Percentiles rank a stretch among this genome's conserved stretches.
Conservation (phyloP, 2,797 vertebrate species). For the Salarias fasciatus region DNA sequence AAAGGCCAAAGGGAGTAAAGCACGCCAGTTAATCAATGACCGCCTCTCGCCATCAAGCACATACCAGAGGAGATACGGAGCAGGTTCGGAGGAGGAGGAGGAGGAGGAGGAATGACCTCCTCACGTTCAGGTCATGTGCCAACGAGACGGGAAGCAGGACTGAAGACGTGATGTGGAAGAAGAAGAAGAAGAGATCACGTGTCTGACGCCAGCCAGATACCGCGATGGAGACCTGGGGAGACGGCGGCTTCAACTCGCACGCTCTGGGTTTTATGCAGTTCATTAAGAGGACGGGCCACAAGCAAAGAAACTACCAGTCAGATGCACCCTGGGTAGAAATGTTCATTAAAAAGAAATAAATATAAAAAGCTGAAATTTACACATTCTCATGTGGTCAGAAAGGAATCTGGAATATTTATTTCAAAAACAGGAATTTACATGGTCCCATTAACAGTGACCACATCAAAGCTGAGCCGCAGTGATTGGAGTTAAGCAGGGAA, state of each 20-base stretch:
- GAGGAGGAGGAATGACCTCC: slow-evolving; percentile 1
- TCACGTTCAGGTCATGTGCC: slow-evolving; percentile 33
- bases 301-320: too few relatives aligned
- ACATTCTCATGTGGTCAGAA: not conserved
- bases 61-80: slow-evolving; percentile 61
- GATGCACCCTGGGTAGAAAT: too few relatives aligned
- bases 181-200: slow-evolving; percentile 31
- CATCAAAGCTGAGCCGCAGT: not conserved
- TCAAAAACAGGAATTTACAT: not conserved
- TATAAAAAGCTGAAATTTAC: not conserved
- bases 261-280: not conserved
- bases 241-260: slow-evolving; percentile 6
- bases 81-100: too few relatives aligned
- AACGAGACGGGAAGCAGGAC: slow-evolving; percentile 10
- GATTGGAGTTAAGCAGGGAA: too few relatives aligned
- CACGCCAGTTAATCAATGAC: slow-evolving; percentile 72
- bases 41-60: slow-evolving; percentile 47
- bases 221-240: slow-evolving; percentile 15
- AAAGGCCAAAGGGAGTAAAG: slow-evolving; percentile 62
- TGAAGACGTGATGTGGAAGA: slow-evolving; percentile 35
- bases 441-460: not conserved
- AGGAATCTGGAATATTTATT: not conserved
- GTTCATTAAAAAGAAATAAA: not conserved
- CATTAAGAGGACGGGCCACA: not conserved
- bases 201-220: slow-evolving; percentile 25